Base-by-base conservation (phyloP, 1,140 invertebrate genomes). In the Bemisia tabaci region DNA sequence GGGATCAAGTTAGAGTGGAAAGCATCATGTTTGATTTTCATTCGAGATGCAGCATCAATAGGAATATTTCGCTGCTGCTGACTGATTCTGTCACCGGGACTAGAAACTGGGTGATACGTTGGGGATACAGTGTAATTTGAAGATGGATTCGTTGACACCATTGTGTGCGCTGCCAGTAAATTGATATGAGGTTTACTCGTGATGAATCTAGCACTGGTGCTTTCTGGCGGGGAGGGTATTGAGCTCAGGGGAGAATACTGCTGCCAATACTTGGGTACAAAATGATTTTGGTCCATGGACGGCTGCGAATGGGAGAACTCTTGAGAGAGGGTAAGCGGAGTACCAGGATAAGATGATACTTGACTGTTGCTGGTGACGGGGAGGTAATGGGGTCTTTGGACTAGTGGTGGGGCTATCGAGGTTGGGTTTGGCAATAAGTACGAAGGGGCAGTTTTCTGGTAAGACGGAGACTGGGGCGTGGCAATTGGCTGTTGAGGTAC, bases 131-230 rank as follows among this genome's bases (percentile, higher is more conserved):
- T 80, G 74, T 79, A 82, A 68, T 77, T 82, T 11, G 81, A 81
- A 59, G 79, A 76, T 23, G 77, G 73, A n/a, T 74, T 78, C 0
- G 78, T 77, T 27, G 79, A 76, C 2, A 83, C 76, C 2, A 79
- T 76, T 25, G 85, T 81, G 74, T 87, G 85, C 5, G 85, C 85
- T 72, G 84, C 86, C 22, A 86, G 75, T 68, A 86, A 84, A 72
- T 80, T 87, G 24, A 85, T 85, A 74, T 85, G 84, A 12, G 85
- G 82, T 68, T 84, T 80, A 0, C 84, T 84, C 2, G 84, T 85
- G 5, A 87, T 85, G 61, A 86, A 84, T 65, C 85, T 78, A 1
- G 84, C 84, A 22, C 83, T 78, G 0, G 84, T 80, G 77, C 87
- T 85, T 76, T 86, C 84, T 68, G 78, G 76, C 23, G 79, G 76